phyloP scores from a whole-genome alignment of 1,140 invertebrate genomes.

The Zaprionus lachaisei region DNA sequence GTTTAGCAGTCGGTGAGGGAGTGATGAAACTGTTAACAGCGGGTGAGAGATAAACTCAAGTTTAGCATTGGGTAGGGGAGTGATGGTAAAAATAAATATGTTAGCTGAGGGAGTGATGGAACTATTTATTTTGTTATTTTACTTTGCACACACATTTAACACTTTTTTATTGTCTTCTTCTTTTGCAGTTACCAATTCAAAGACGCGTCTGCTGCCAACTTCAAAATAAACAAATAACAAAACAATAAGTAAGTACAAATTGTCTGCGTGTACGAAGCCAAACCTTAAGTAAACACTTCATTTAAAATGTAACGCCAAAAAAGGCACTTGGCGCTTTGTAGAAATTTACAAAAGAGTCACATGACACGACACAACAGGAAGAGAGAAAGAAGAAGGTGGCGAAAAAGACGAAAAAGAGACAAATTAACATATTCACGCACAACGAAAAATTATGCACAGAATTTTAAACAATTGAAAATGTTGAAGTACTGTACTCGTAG shows the following conservation, averaged over 20 bases:
- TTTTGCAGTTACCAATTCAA: constrained; percentile 53
- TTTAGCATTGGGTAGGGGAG: not conserved
- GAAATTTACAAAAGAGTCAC: constrained; percentile 33
- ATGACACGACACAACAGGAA: constrained; percentile 28
- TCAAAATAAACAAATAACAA: constrained; percentile 50
- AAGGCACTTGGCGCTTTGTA: constrained; percentile 50
- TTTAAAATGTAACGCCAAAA: constrained; percentile 77
- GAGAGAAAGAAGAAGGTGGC: constrained; percentile 26
- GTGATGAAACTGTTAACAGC: not conserved
- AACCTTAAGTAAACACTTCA: constrained; percentile 65
- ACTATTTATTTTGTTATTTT: not conserved
- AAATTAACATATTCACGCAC: constrained; percentile 53
- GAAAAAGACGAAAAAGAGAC: constrained; percentile 32
- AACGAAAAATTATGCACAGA: constrained; percentile 55
- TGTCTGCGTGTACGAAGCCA: constrained; percentile 13
- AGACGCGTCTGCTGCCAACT: constrained; percentile 37
- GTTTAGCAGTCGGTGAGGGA: not conserved
- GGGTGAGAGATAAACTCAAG: not conserved
- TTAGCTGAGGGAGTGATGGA: not conserved
- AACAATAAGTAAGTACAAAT: constrained; percentile 63
- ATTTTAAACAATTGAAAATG: constrained; percentile 71
- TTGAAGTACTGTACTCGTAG: not conserved
- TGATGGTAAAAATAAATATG: not conserved
- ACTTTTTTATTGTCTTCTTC: not conserved
- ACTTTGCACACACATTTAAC: not conserved